Evolutionary conservation across 2,113 vertebrate species (phyloP), one percentile per base, ranked within the genome.

Genomic region (Donacobius atricapilla): DNA sequence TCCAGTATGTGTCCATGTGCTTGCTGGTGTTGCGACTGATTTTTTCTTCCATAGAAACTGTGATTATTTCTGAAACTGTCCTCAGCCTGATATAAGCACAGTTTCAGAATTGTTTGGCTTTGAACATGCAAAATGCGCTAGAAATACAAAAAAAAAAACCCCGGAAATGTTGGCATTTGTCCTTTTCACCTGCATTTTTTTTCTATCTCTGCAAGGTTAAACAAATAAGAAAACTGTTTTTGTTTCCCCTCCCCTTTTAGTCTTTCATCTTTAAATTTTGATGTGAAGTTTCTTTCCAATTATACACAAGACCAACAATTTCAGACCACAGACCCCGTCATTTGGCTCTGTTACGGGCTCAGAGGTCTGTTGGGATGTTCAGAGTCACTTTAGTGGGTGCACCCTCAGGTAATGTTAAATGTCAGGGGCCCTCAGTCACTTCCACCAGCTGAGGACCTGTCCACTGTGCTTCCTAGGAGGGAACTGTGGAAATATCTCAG

Each of bases 1-100:
- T 87, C 76, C 78, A 73, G 35, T 76, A 15, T 65, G 63, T 96
- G 61, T 94, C 65, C 48, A 28, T 87, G 92, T 95, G 92, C 82
- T 91, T 86, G 71, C 37, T 89, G 72, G 66, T 95, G 73, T 79
- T 7, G 6, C 78, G 77, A 45, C 65, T 72, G 58, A 39, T 58
- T 93, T 89, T 89, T 82, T 58, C 39, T 93, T 84, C 93, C 40
- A 15, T 42, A 82, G 60, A 89, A 94, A 33, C 72, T 51, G 54
- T 71, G 40, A 17, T 65, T 61, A 22, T 94, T 94, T 91, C 58
- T 93, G 86, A 92, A 93, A 84, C 27, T 86, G 53, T 93, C 83
- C 83, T 92, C 53, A 93, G n/a, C 48, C 40, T 80, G 58, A 22
- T 75, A 21, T 54, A 56, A 92, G 69, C 77, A 71, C 31, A 56